Base-by-base conservation (phyloP, 2,888 invertebrate genomes). In the Apomyelois bistriatella region DNA sequence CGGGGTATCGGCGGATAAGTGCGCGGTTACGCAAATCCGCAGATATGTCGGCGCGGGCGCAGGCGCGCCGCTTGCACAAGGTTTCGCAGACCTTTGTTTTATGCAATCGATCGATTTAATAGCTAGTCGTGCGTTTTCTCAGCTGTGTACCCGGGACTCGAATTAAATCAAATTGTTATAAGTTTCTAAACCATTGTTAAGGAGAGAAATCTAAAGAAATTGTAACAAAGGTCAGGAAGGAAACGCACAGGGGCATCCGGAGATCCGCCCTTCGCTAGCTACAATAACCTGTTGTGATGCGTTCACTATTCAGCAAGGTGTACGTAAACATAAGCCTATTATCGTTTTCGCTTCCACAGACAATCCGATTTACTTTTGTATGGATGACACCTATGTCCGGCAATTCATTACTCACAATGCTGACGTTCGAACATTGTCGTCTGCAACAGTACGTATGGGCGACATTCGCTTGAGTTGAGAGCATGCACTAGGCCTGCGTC, bases 21-120 rank as follows among this genome's bases (percentile, higher is more conserved):
- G 82, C 84, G 85, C 78, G 74, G 85, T 90, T 90, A 90, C 90
- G 89, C 88, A 90, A 90, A 90, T 86, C 85, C 75, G 84, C 84
- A 90, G 89, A 90, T 89, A 89, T 89, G 88, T 89, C 82, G 84
- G 85, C 79, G 71, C 73, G 57, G 36, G 74, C 76, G 82, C 83
- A 79, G 82, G 82, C 86, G 86, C 84, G 84, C 84, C 84, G 87
- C 87, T 89, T 90, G 85, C 89, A 89, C 90, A 89, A 89, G 89
- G 86, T 82, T 88, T 85, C 79, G 82, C 87, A 89, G 89, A 90
- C 89, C 90, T 90, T 90, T 90, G 90, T 90, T 90, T 90, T 89
- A 88, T 87, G 89, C 89, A 90, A 90, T 85, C 75, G 85, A 86
- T 89, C 87, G 86, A 86, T 87, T 89, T 86, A 88, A 88, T 83